Base-by-base conservation (phyloP, 2,888 invertebrate genomes). In the Helicoverpa assulta region DNA sequence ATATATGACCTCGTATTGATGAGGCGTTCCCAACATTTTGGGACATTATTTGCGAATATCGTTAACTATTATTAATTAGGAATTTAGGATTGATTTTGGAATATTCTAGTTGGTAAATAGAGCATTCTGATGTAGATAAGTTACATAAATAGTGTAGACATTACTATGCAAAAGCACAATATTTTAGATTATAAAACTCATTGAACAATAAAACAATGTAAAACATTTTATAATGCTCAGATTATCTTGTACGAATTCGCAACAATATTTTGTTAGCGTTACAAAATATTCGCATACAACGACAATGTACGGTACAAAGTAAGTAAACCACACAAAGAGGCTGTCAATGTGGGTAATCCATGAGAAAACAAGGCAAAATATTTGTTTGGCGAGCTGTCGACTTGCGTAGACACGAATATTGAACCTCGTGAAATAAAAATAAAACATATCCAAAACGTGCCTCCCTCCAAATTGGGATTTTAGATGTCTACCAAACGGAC, bases 1-100 rank as follows among this genome's bases (percentile, higher is more conserved):
- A 92, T 90, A 85, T 88, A 91, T 89, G 88, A 87, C 85, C 85
- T 73, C 70, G 78, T 88, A 90, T 88, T 87, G 90, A 87, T 83
- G 84, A 65, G 77, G 81, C 79, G 76, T 77, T 72, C 79, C 85
- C 81, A 82, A 83, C 54, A 85, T 83, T 86, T 83, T 66, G 79
- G 77, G 85, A 84, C 83, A 85, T 86, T 86, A 85, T 88, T 85
- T 85, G 80, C 73, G 76, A 75, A 85, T 81, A 82, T 82, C 83
- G 70, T 85, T 85, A 83, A 71, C 78, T 70, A 64, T 57, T 80
- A 71, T 63, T 57, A 67, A 69, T 76, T 68, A 66, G 50, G 12
- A 54, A 65, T 64, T 50, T 26, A 40, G n/a, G n/a, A 29, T 52
- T 64, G 58, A 5, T 62, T 33, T 52, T 63, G 57, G 18, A 65